phyloP scores from a whole-genome alignment of 2,888 invertebrate species.

The Diarsia dahlii region DNA sequence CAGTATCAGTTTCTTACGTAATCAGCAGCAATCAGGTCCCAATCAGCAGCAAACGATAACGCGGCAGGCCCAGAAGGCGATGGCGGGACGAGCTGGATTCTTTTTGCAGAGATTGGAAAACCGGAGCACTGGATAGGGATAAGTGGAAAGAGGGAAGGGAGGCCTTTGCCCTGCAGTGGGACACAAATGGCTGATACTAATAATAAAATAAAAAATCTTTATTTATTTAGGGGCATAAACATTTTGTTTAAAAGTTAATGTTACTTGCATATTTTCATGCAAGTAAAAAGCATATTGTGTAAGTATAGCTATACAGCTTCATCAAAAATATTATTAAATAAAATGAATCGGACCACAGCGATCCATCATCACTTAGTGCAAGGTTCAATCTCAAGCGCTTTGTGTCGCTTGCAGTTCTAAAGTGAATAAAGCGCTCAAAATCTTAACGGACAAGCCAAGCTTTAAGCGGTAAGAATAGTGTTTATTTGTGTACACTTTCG shows the following conservation, averaged over 20 bases:
- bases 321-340: not conserved
- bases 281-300: not conserved
- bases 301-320: not conserved
- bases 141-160: no score
- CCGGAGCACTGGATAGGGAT: no score
- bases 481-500: conserved; percentile 6
- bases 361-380: conserved; percentile 33
- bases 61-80: no score
- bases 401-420: conserved; percentile 17
- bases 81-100: no score
- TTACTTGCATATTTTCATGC: not conserved
- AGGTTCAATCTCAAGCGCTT: conserved; percentile 22
- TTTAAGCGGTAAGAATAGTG: conserved; percentile 2
- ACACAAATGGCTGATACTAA: no score
- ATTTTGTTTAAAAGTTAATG: not conserved
- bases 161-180: no score
- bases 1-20: no score
- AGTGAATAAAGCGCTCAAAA: conserved; percentile 20
- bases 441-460: conserved; percentile 5
- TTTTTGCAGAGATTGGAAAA: no score
- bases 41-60: no score
- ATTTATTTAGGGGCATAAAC: no score
- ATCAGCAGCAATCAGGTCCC: no score
- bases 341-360: not conserved
- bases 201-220: no score